Evolutionary conservation across 2,113 vertebrate genomes (phyloP).

Genomic region (Myotis yumanensis): DNA sequence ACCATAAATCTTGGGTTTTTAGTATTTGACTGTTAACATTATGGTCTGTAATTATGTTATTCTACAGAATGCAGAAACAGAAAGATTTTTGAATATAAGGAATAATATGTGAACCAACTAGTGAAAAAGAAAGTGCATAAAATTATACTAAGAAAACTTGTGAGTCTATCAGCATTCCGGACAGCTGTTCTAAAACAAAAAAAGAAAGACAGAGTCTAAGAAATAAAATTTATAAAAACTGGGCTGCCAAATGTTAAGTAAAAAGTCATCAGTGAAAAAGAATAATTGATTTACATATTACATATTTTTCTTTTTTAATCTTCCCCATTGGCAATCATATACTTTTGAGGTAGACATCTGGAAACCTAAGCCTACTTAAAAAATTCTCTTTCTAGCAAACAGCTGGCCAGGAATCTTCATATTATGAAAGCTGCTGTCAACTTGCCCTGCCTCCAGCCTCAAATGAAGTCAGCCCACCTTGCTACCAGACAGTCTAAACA

Average conservation of each 20-base stretch:
- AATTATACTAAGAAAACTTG: conserved; percentile 49
- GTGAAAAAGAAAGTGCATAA: conserved; percentile 50
- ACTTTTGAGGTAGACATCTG: conserved; percentile 48
- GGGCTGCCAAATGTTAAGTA: conserved; percentile 42
- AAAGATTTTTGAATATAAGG: conserved; percentile 33
- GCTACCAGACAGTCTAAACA: conserved; percentile 31
- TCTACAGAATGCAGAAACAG: conserved; percentile 29
- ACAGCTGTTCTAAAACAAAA: conserved; percentile 51
- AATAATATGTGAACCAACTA: conserved; percentile 40
- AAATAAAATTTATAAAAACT: conserved; percentile 58
- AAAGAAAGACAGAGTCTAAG: conserved; percentile 12
- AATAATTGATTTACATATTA: conserved; percentile 64
- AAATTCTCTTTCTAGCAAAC: conserved; percentile 56
- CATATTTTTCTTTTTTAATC: conserved; percentile 44
- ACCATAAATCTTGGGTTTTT: background rate
- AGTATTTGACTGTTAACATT: conserved; percentile 28
- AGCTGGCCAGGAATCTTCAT: conserved; percentile 40
- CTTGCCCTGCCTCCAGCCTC: background rate
- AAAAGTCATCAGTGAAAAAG: conserved; percentile 58
- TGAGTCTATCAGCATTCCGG: conserved; percentile 17
- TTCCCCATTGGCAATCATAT: conserved; percentile 12
- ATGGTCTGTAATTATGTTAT: conserved; percentile 20
- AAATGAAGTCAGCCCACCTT: background rate
- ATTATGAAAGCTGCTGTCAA: conserved; percentile 29
- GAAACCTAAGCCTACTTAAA: conserved; percentile 44